Percentiles rank a stretch among this genome's conserved stretches.
Evolutionary conservation across 2,888 invertebrate species (phyloP).

Genomic region (Eupithecia tripunctaria): DNA sequence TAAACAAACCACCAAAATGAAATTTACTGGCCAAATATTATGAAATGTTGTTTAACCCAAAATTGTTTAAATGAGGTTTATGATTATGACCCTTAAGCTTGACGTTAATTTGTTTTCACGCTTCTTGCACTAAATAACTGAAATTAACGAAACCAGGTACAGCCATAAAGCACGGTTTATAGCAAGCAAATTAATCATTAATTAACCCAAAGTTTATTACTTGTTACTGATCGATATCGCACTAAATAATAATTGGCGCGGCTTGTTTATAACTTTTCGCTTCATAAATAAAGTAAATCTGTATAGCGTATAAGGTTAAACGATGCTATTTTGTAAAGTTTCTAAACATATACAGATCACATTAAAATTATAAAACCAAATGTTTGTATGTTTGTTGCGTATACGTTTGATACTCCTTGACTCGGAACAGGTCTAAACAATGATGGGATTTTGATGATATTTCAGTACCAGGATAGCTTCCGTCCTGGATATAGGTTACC

Average conservation of each 20-base stretch:
- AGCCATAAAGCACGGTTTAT: slow-evolving; percentile 21
- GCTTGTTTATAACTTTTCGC: slow-evolving; percentile 8
- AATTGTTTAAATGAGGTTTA: slow-evolving; percentile 8
- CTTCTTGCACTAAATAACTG: slow-evolving; percentile 29
- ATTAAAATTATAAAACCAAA: neutral
- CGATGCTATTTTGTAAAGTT: neutral
- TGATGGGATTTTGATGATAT: neutral
- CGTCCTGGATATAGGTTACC: neutral
- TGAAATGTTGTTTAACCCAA: neutral
- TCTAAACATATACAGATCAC: neutral
- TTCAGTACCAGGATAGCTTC: neutral
- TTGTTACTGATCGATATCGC: slow-evolving; percentile 10
- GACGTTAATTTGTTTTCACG: slow-evolving; percentile 26
- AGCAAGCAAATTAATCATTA: slow-evolving; percentile 10
- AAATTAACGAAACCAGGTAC: slow-evolving; percentile 14
- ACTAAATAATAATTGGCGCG: slow-evolving; percentile 15
- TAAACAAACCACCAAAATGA: neutral
- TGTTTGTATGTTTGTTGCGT: neutral
- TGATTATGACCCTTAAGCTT: slow-evolving; percentile 5
- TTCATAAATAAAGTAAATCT: neutral
- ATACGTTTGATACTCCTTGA: neutral
- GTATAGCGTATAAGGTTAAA: neutral
- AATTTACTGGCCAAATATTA: neutral
- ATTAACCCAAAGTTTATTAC: slow-evolving; percentile 17
- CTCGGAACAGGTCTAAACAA: neutral